Evolutionary conservation across 30 jellyfish, hydroid and myxozoan species (phyloP), one percentile per base, ranked within the genome.

Genomic region (Cassiopea andromeda): DNA sequence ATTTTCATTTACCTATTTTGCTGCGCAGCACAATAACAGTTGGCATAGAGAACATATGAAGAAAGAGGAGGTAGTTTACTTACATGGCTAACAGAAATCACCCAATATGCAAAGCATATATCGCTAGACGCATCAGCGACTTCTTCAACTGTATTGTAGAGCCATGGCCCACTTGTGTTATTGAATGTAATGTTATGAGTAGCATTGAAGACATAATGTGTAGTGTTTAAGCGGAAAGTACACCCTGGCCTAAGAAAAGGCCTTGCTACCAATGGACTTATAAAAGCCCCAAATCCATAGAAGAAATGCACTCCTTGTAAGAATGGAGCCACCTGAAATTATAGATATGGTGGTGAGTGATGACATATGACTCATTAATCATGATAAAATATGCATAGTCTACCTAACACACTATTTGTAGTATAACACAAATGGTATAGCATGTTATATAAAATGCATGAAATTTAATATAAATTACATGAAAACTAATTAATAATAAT

Each of bases 221-320:
- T 93, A 10, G 98, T 94, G 83, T 94, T 94, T 49, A 90, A 49
- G 49, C 60, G 64, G 81, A 84, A 87, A 12, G 98, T 90, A 78
- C 98, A 94, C 60, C 93, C 91, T 10, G 91, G 94, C 59, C 98
- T 91, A 27, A 94, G 96, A 70, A 94, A 94, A 7, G 98, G 98
- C 27, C 98, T 67, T 1, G 98, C 98, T 47, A 94, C 91, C 81
- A 94, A 80, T 49, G 98, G 98, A 76, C 96, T 94, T 19, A 94
- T 64, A 48, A 94, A 94, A 5, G 98, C 98, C 5, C 98, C 98
- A 27, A 94, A 94, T 17, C 98, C 98, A 86, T 94, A 94, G 68
- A 94, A 94, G 97, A 94, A 94, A 82, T 94, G 98, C 0, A 94
- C 98, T 50, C 98, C 97, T 90, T 94, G 98, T 12, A 94, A 89